Base-by-base conservation (phyloP, 2,113 vertebrate species). In the Cottus gobio region DNA sequence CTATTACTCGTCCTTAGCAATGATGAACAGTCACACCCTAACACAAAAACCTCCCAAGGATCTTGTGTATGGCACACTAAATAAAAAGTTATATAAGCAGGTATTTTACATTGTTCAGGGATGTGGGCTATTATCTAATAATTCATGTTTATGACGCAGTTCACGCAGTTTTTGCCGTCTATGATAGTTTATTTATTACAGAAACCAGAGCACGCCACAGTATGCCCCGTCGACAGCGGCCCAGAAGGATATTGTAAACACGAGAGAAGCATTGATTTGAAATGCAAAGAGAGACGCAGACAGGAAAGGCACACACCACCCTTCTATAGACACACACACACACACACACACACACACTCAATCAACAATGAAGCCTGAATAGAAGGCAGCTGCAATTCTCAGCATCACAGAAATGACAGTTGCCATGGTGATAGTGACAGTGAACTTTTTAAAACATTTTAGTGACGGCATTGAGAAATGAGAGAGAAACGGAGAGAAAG, bases 381-480 rank as follows among this genome's bases (percentile, higher is more conserved):
- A 84, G 87, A 79, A 90, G 89, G 82, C 90, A 90, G 90, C 91
- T 90, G 91, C 84, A 82, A 79, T 81, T 92, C 79, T 79, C 79
- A 80, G 81, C 82, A 88, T 89, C 83, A 80, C 80, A 86, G 82
- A 90, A 87, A 90, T 91, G 89, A 92, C 92, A 91, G 94, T 94
- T 94, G 87, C 93, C 89, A 94, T 93, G 91, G 93, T 54, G 82
- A 94, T 72, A 75, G 85, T 82, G 85, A 92, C 86, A 90, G 86
- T 82, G 90, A 84, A 89, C 89, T 93, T 92, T 93, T 84, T n/a
- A n/a, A 90, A 92, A 88, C 90, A 91, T 92, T 93, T 89, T 85
- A 79, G 80, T 65, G 75, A 90, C 69, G 80, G 31, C 73, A 82
- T 71, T 70, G 85, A 73, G 60, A 82, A 71, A 78, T 46, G 60